A percentile compares a stretch with the other conserved stretches of the same genome.
These are phyloP conservation scores for human (Homo sapiens) DNA, from an alignment of 2,113 vertebrate species.

Conservation along the genomic window DNA sequence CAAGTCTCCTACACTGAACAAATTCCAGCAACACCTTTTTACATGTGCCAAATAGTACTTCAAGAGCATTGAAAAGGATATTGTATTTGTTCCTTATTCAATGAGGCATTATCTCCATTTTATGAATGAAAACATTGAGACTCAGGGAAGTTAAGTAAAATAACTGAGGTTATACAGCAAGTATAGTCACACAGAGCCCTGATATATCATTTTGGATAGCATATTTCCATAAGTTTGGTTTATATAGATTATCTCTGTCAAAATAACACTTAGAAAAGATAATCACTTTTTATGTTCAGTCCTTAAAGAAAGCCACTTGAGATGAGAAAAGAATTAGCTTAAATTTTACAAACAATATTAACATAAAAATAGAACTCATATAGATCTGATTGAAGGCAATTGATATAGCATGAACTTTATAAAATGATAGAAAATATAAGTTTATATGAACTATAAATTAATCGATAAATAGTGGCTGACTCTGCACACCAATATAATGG, in stretches of 20 bases:
- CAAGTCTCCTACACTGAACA: background rate
- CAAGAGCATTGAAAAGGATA: background rate
- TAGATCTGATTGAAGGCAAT: background rate
- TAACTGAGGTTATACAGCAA: background rate
- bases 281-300: background rate
- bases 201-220: background rate
- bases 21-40: background rate
- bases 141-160: background rate
- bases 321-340: background rate
- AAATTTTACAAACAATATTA: slow-evolving; percentile 12
- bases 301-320: background rate
- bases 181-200: background rate
- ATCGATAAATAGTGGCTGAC: background rate
- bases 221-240: background rate
- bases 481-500: background rate
- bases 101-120: background rate
- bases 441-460: slow-evolving; percentile 27
- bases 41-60: background rate
- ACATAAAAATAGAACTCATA: slow-evolving; percentile 4
- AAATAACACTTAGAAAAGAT: slow-evolving; percentile 2
- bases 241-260: background rate
- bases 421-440: slow-evolving; percentile 7
- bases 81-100: background rate
- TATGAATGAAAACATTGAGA: background rate
- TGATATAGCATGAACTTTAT: slow-evolving; percentile 1